Conservation (phyloP, 2,113 vertebrate species). For the Scortum barcoo region DNA sequence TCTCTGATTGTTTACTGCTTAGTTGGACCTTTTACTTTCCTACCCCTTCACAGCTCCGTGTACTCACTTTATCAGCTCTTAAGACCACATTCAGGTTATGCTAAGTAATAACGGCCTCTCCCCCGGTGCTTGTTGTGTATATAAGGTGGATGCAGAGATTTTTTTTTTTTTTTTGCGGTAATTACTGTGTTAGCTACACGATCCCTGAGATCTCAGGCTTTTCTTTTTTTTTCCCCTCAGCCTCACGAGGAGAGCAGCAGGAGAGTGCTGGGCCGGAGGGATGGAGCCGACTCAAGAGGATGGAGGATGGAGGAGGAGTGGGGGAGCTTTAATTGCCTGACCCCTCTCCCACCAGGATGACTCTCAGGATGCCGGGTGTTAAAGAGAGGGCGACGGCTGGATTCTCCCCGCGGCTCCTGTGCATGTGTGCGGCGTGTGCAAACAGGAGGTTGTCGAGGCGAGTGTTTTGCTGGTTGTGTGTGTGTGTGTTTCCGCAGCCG, state of each 20-base stretch:
- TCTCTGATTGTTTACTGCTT: constrained; percentile 32
- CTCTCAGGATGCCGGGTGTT: constrained; percentile 44
- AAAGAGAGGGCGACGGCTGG: constrained; percentile 47
- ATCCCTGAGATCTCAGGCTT: constrained; percentile 40
- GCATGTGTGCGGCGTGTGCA: constrained; percentile 5
- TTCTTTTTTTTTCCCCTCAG: constrained; percentile 30
- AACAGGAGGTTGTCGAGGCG: constrained; percentile 7
- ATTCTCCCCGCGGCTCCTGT: constrained; percentile 36
- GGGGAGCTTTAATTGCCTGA: constrained; percentile 62
- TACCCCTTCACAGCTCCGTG: constrained; percentile 3
- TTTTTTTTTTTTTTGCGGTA: constrained; percentile 27
- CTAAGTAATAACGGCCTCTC: constrained; percentile 41
- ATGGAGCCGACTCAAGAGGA: constrained; percentile 41
- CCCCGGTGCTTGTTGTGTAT: constrained; percentile 7
- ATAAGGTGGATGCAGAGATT: constrained; percentile 15
- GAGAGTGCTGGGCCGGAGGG: constrained; percentile 17
- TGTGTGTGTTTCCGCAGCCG: constrained; percentile 26
- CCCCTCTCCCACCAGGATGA: constrained; percentile 53
- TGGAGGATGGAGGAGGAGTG: constrained; percentile 38
- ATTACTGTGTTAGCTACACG: constrained; percentile 32
- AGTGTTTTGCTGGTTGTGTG: constrained; percentile 6
- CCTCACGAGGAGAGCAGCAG: background rate
- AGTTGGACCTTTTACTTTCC: constrained; percentile 25
- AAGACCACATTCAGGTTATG: constrained; percentile 35
- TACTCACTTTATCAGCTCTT: constrained; percentile 20